Evolutionary conservation across 2,888 invertebrate species (phyloP), one percentile per base, ranked within the genome.

Genomic region (Epinotia nisella): DNA sequence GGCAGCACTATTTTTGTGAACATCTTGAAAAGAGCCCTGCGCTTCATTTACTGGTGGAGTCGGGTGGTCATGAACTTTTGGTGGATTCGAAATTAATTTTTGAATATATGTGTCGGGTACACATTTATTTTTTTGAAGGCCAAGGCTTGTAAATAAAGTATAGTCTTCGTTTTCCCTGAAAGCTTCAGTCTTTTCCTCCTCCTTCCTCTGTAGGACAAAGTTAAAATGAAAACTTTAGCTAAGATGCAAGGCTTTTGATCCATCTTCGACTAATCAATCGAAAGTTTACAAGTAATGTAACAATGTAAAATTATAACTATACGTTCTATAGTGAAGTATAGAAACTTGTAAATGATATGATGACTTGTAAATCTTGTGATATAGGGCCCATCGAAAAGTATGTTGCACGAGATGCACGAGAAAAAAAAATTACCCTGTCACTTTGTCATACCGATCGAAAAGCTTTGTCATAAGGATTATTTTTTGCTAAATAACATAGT

Each of bases 71-170:
- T 41, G 21, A 41, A 1, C 5, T 11, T 64, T 29, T 13, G 21
- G 35, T 17, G 51, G 7, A 19, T 58, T 62, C 13, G 21, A 17
- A 21, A 56, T 58, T 2, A 49, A 35, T 56, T 17, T 29, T 21
- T 13, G n/a, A 61, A 56, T 53, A 11, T 1, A 24, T 9, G 13
- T 41, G n/a, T 66, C 67, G 11, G 19, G 19, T 2, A 39, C 11
- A 19, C 35, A 17, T 58, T 62, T 45, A 17, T 71, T 80, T 67
- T 79, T 80, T 53, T 74, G 71, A 13, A 80, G 75, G 41, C 75
- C 49, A 58, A 82, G 75, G 58, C 67, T 78, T 9, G 76, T 53
- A 60, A 81, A 79, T 62, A 79, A 78, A 1, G 69, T 61, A 11
- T 68, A 71, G 39, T 78, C 69, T n/a, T 76, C 56, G 3, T 75